These are phyloP conservation scores for Gandaritis pyraliata DNA, from an alignment of 2,888 invertebrate species.

Conservation along the genomic window DNA sequence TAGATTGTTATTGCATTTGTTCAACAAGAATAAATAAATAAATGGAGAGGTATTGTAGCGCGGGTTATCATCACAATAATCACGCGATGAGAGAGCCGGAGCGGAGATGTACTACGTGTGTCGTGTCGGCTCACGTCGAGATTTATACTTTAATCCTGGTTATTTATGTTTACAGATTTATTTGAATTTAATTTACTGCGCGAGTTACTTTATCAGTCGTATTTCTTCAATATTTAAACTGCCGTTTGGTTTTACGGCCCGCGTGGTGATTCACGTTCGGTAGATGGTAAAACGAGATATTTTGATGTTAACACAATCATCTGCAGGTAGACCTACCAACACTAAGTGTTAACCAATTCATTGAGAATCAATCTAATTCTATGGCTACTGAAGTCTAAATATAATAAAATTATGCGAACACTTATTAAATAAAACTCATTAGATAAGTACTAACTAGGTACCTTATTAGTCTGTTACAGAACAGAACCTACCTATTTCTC, in stretches of 20 bases:
- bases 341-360: neutral
- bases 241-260: conserved; percentile 17
- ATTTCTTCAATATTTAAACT: conserved; percentile 28
- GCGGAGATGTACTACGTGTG: neutral
- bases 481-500: too few species aligned
- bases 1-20: too few species aligned
- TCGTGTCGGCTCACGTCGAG: conserved; percentile 23
- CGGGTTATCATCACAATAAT: too few species aligned
- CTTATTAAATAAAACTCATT: too few species aligned
- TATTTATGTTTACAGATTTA: conserved; percentile 33
- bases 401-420: too few species aligned
- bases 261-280: conserved; percentile 1
- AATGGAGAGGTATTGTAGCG: too few species aligned
- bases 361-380: neutral
- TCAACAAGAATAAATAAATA: too few species aligned
- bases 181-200: conserved; percentile 33
- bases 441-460: too few species aligned
- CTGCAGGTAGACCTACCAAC: neutral
- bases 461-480: too few species aligned
- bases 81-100: neutral
- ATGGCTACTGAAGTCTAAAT: too few species aligned
- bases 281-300: conserved; percentile 3
- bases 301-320: conserved; percentile 12
- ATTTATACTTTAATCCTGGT: conserved; percentile 34
- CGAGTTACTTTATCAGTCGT: conserved; percentile 28